Conservation (phyloP, 2,888 invertebrate species). For the Rhynchonema sp. region DNA sequence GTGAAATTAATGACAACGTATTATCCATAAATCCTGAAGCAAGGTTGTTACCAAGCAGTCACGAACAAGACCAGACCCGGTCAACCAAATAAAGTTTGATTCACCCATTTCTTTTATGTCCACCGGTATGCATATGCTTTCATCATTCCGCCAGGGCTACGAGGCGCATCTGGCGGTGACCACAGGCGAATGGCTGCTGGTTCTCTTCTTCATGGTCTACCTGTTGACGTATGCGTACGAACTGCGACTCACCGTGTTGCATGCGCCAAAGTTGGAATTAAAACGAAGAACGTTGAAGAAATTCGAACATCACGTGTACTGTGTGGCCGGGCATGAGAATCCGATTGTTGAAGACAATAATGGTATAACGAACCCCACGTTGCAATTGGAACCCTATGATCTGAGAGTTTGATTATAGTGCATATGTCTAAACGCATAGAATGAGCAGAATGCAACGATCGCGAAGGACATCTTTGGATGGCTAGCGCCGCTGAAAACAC, state of each 20-base stretch:
- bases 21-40: not conserved
- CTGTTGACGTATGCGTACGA: conserved; percentile 16
- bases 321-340: too few relatives aligned
- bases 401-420: too few relatives aligned
- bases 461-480: too few relatives aligned
- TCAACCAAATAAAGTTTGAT: not conserved
- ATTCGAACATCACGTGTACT: not conserved
- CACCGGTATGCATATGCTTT: not conserved
- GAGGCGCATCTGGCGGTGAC: conserved; percentile 13
- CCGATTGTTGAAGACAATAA: too few relatives aligned
- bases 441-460: too few relatives aligned
- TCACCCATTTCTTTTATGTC: not conserved
- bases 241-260: conserved; percentile 6
- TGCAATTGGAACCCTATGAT: too few relatives aligned
- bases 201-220: conserved; percentile 15
- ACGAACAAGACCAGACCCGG: not conserved
- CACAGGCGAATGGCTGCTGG: conserved; percentile 13
- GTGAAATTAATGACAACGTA: too few relatives aligned
- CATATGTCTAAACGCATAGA: too few relatives aligned
- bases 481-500: too few relatives aligned
- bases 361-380: too few relatives aligned
- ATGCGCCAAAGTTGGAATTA: conserved; percentile 1
- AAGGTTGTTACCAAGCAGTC: too few relatives aligned
- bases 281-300: not conserved
- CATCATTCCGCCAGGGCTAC: conserved; percentile 14